Percentiles rank a stretch among this genome's conserved stretches.
Conservation (phyloP, 2,113 vertebrate genomes). For the Hyaena hyaena region DNA sequence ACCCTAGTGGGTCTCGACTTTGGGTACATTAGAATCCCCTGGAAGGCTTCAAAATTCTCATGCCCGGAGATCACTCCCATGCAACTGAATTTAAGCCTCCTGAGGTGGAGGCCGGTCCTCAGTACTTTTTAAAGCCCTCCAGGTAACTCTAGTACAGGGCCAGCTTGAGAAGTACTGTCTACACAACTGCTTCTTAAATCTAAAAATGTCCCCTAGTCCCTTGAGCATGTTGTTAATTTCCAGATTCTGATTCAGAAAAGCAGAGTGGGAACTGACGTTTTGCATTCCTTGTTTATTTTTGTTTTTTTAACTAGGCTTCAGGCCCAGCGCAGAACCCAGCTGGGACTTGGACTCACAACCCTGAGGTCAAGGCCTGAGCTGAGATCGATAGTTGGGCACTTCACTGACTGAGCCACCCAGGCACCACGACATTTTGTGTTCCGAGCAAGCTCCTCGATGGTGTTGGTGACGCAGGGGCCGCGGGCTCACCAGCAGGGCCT, state of each 20-base stretch:
- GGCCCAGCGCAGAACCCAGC: too few species aligned
- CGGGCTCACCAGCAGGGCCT: not conserved
- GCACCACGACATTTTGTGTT: not conserved
- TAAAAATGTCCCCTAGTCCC: not conserved
- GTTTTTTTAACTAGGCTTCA: too few species aligned
- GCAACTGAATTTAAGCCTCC: fast-evolving
- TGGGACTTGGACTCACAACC: too few species aligned
- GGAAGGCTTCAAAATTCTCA: not conserved
- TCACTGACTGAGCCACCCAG: too few species aligned
- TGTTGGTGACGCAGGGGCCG: not conserved
- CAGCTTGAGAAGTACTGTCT: not conserved
- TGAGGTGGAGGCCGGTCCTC: not conserved
- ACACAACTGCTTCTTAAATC: not conserved
- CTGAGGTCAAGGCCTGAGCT: too few species aligned
- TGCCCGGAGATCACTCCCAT: not conserved
- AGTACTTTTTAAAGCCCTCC: not conserved
- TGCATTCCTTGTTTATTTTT: not conserved
- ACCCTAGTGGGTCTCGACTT: not conserved
- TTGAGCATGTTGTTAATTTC: not conserved
- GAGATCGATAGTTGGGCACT: too few species aligned
- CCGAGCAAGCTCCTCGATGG: not conserved
- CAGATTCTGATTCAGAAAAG: not conserved
- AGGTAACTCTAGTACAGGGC: too few species aligned
- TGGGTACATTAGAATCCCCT: not conserved
- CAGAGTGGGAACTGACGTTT: not conserved